Base-by-base conservation (phyloP, 2,797 vertebrate species). In the Siniperca scherzeri region DNA sequence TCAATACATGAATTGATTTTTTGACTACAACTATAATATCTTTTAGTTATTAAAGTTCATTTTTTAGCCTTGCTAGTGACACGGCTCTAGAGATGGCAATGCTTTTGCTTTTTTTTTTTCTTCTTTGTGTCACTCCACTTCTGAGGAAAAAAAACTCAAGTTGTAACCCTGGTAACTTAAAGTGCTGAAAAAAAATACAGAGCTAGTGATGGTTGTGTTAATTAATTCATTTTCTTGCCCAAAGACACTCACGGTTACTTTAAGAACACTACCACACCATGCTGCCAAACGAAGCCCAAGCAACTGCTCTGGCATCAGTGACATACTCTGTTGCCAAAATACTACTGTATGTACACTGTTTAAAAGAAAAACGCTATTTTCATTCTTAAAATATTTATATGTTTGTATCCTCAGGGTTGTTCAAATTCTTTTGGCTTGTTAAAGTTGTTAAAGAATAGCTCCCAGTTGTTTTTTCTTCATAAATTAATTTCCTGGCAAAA, bases 321-420 rank as follows among this genome's bases (percentile, higher is more conserved):
- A 70, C 60, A 27, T 7, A 4, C 21, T 17, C 61, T 74, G 74
- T 62, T 82, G 77, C 67, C 86, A 86, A 82, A 84, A 84, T 42
- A 76, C 44, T 2, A 21, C 22, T 27, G 42, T 27, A 10, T 55
- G 48, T 33, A 27, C 7, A 44, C 40, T 57, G 46, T 80, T 77
- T 53, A 27, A 61, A 74, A 74, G 30, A 25, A 76, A 70, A 79
- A 60, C 0, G 0, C 5, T 59, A 33, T 48, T 78, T 75, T 70
- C 59, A 11, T 62, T 69, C 21, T 13, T 19, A 8, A 83, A 77
- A 70, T 48, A 70, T 69, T n/a, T 46, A 70, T 61, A 65, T 77
- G 4, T 53, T 79, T 68, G 33, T 21, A 12, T 61, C 70, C 38
- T 55, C 27, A 0, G 62, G 67, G 38, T 13, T 5, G 16, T 69